phyloP scores from a whole-genome alignment of 1,140 invertebrate species.

The Papilio glaucus region DNA sequence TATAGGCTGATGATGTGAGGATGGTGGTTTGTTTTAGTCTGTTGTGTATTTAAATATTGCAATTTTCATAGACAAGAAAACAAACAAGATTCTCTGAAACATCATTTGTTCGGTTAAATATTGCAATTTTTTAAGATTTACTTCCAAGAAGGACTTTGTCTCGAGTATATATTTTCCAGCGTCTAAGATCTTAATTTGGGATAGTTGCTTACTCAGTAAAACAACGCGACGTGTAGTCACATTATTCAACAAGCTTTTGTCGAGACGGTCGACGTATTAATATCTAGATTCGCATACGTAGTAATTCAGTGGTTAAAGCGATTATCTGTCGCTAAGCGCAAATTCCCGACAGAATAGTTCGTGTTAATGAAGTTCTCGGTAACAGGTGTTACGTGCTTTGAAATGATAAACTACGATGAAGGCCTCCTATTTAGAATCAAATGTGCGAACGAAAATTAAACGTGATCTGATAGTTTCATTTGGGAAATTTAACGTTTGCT shows the following conservation, averaged over 20 bases:
- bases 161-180: constrained; percentile 1
- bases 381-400: constrained; percentile 62
- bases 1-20: too few species aligned
- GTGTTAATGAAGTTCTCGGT: constrained; percentile 68
- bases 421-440: constrained; percentile 28
- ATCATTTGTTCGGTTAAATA: too few species aligned
- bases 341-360: constrained; percentile 57
- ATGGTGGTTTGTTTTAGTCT: too few species aligned
- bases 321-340: constrained; percentile 61
- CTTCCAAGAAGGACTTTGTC: not conserved
- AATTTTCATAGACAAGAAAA: too few species aligned
- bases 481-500: too few species aligned
- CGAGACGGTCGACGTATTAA: constrained; percentile 36
- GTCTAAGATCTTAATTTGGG: constrained; percentile 19
- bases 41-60: too few species aligned
- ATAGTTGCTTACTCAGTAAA: constrained; percentile 14
- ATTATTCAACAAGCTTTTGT: constrained; percentile 35
- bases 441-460: constrained; percentile 27
- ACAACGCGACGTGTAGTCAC: constrained; percentile 4
- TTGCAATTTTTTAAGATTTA: not conserved
- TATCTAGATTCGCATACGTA: constrained; percentile 42
- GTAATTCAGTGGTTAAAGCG: constrained; percentile 56
- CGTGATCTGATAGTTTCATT: too few species aligned
- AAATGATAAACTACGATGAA: constrained; percentile 56
- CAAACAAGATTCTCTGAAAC: too few species aligned